These are phyloP conservation scores for Drosophila eohydei DNA, from an alignment of 2,888 invertebrate genomes.

Conservation along the genomic window DNA sequence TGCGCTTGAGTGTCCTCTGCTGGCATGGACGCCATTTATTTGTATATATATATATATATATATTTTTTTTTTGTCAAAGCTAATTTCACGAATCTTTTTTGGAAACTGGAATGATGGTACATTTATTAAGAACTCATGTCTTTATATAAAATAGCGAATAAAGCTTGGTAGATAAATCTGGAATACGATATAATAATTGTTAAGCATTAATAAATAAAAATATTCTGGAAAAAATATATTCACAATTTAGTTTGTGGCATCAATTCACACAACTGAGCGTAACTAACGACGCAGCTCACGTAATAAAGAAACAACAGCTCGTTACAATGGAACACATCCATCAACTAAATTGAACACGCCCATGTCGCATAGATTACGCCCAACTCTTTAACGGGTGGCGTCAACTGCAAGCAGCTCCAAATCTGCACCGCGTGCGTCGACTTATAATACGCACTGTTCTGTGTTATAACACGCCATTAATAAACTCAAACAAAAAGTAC, in stretches of 20 bases:
- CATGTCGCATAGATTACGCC: conserved; percentile 45
- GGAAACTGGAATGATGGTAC: background rate
- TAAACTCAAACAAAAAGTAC: conserved; percentile 60
- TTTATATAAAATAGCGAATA: no score
- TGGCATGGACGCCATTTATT: background rate
- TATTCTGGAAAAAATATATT: background rate
- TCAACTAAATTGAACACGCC: conserved; percentile 74
- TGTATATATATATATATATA: background rate
- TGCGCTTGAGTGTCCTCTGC: conserved; percentile 12
- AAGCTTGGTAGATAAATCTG: no score
- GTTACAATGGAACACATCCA: conserved; percentile 62
- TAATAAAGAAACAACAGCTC: conserved; percentile 39
- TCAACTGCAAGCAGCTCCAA: conserved; percentile 29
- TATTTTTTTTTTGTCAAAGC: conserved; percentile 6
- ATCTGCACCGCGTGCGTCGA: conserved; percentile 49
- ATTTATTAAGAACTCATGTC: background rate
- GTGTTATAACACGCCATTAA: conserved; percentile 66
- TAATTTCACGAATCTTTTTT: background rate
- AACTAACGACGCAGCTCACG: conserved; percentile 39
- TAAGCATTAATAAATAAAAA: background rate
- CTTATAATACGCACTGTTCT: conserved; percentile 40
- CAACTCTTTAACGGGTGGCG: conserved; percentile 46
- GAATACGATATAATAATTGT: background rate
- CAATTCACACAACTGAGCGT: conserved; percentile 39
- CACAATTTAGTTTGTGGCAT: conserved; percentile 31